Evolutionary conservation across 1,140 invertebrate genomes (phyloP), one percentile per base, ranked within the genome.

Genomic region (Leptinotarsa texana): DNA sequence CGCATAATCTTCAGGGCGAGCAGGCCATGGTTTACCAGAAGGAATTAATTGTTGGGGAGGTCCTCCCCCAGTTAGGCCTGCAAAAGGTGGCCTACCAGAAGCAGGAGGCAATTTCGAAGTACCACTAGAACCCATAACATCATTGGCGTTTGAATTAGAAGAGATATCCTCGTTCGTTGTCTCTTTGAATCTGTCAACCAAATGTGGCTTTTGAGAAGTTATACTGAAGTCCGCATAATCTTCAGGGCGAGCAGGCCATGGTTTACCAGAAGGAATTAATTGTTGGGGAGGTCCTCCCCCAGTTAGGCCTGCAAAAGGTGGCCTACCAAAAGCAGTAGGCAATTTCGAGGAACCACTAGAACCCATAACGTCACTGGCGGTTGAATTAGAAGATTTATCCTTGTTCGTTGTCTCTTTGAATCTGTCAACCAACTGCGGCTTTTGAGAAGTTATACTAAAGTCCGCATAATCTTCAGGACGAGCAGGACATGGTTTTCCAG

Each of bases 401-500:
- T 57, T n/a, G 1, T 13, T 15, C 4, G 51, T 57, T 4, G 51
- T 57, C 2, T 57, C 51, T 57, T 57, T 13, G 15, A 57, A 57
- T 57, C 51, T 57, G 13, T 57, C 51, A n/a, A 57, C 51, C 3
- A 15, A 13, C n/a, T 17, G 13, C 3, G 51, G 51, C n/a, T 17
- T 57, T 57, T 57, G 13, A n/a, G 51, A 57, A 57, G 51, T 57
- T 17, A 18, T 13, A n/a, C n/a, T 57, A 1, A 57, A 57, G 15
- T 18, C 42, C 4, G 47, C 48, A 18, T 73, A 66, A 13, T 73
- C 49, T 65, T 73, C 72, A n/a, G 72, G 42, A 4, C 47, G 33
- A 22, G 75, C 72, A 62, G 75, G 75, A 72, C 72, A 77, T 27
- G 75, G 75, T 6, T 68, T 74, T 13, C 76, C 69, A 21, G n/a